Conservation (phyloP, 2,888 invertebrate species). For the Lithophane semibrunnea region DNA sequence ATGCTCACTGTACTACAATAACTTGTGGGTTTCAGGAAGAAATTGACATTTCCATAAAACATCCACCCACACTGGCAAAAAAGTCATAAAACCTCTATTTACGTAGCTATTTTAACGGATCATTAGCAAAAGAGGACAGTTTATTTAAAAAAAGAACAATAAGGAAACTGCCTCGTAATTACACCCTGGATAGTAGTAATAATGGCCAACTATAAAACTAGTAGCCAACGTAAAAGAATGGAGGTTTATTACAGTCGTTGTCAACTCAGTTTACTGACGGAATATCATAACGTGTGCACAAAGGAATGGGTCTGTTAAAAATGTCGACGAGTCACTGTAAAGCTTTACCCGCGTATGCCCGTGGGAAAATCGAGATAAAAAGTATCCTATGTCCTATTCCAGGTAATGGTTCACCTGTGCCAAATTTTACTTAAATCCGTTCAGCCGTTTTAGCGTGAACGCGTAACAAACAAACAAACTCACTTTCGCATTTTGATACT, state of each 20-base stretch:
- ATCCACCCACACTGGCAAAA: neutral
- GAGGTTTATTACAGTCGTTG: constrained; percentile 2
- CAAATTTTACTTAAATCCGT: no score
- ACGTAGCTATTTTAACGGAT: constrained; percentile 1
- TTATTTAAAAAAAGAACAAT: constrained; percentile 8
- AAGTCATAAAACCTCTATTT: neutral
- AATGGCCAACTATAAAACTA: constrained; percentile 20
- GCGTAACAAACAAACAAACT: no score
- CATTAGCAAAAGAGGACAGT: constrained; percentile 31
- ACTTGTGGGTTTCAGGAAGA: neutral
- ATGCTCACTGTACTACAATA: neutral
- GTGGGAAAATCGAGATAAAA: no score
- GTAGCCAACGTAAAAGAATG: constrained; percentile 24
- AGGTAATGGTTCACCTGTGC: no score
- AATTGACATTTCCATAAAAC: neutral
- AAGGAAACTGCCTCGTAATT: constrained; percentile 12
- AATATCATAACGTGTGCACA: constrained; percentile 15
- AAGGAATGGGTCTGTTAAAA: constrained; percentile 6
- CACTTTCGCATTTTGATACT: no score
- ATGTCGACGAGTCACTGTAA: neutral
- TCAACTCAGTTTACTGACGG: constrained; percentile 6
- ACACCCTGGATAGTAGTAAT: neutral
- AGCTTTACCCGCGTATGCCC: no score
- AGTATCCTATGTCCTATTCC: no score
- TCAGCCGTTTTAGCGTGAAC: no score